A percentile compares a stretch with the other conserved stretches of the same genome.
phyloP scores from a whole-genome alignment of 2,113 vertebrate species.

The Mesoclemmys tuberculata region DNA sequence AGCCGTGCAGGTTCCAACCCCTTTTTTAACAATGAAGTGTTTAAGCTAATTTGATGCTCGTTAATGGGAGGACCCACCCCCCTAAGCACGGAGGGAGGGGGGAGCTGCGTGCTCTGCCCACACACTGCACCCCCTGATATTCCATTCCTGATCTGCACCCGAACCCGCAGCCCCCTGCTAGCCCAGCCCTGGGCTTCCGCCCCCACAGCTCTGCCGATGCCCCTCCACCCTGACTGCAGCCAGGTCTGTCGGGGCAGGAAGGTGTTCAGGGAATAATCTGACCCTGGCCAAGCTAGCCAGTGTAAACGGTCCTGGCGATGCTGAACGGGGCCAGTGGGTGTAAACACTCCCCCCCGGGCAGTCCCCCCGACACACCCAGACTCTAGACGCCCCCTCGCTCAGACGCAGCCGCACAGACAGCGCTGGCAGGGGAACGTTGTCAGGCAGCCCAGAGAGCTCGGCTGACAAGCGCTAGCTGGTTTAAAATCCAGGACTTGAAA shows the following conservation, averaged over 20 bases:
- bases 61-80: background rate
- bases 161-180: background rate
- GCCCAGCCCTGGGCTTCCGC: background rate
- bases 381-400: background rate
- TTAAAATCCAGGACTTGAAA: background rate
- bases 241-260: background rate
- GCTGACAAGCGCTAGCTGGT: background rate
- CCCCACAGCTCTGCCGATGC: background rate
- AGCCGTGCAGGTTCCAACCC: background rate
- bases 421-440: background rate
- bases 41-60: background rate
- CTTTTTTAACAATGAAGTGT: background rate
- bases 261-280: background rate
- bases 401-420: background rate
- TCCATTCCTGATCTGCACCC: background rate
- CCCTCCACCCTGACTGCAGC: background rate
- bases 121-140: background rate
- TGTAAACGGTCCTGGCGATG: background rate
- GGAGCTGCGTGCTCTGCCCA: background rate
- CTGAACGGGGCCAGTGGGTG: background rate
- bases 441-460: background rate
- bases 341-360: background rate
- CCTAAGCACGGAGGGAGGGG: background rate
- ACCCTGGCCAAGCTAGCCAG: background rate
- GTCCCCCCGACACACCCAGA: background rate